phyloP scores from a whole-genome alignment of 2,888 invertebrate genomes.

The Idaea straminata region DNA sequence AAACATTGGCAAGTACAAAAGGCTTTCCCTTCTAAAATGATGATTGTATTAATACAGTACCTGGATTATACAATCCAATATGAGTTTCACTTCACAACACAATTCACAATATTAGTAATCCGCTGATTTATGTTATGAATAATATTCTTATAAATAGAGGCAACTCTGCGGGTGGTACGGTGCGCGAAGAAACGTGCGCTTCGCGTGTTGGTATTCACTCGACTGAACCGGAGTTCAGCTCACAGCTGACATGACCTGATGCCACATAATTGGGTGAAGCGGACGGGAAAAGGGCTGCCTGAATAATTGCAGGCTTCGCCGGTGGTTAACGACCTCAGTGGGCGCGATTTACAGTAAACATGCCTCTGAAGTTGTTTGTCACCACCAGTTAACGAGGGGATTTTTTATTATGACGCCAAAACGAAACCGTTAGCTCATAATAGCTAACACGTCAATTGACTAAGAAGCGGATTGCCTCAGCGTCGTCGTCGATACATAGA shows the following conservation, averaged over 20 bases:
- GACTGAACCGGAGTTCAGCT: constrained; percentile 16
- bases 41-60: not conserved
- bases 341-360: not conserved
- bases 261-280: constrained; percentile 32
- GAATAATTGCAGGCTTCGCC: constrained; percentile 10
- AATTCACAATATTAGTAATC: not conserved
- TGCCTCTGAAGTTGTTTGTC: not conserved
- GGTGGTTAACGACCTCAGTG: not conserved
- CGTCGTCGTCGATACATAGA: no score
- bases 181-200: not conserved
- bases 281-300: constrained; percentile 28
- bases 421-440: no score
- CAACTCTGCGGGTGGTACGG: not conserved
- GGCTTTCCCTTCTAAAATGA: not conserved
- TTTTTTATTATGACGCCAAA: not conserved
- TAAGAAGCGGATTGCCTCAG: no score
- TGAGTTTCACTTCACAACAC: not conserved
- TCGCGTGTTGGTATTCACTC: not conserved
- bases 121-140: not conserved
- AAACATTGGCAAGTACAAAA: not conserved
- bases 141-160: not conserved
- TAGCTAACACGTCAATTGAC: no score
- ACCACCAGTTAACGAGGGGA: not conserved
- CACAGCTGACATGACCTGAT: constrained; percentile 12
- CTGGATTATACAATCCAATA: not conserved